A percentile compares a stretch with the other conserved stretches of the same genome.
These are phyloP conservation scores for Polia nebulosa DNA, from an alignment of 2,888 invertebrate genomes.

Conservation along the genomic window DNA sequence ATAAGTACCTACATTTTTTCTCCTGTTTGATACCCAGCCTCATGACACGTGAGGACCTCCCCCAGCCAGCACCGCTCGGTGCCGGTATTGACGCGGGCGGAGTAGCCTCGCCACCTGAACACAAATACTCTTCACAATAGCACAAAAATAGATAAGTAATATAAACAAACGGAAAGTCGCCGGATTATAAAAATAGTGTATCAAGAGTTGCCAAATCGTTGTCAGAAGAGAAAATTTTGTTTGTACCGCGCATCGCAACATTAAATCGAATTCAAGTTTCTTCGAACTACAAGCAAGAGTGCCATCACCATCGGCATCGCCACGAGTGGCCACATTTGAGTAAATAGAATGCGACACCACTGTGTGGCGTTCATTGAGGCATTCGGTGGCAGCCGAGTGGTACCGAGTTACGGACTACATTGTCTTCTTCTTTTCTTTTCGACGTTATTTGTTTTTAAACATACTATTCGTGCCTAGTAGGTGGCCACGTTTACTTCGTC, in stretches of 20 bases:
- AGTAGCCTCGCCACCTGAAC: constrained; percentile 22
- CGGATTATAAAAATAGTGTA: constrained; percentile 59
- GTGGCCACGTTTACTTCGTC: too few species aligned
- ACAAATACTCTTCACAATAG: constrained; percentile 39
- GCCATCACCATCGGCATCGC: background rate
- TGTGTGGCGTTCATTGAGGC: background rate
- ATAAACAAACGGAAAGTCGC: constrained; percentile 51
- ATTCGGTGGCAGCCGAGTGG: background rate
- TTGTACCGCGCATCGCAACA: constrained; percentile 14
- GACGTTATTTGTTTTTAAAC: too few species aligned
- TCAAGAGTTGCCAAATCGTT: constrained; percentile 59
- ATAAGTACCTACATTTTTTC: background rate
- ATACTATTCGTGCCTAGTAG: too few species aligned
- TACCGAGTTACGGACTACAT: too few species aligned
- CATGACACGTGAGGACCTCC: background rate
- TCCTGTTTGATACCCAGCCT: background rate
- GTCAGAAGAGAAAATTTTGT: constrained; percentile 19
- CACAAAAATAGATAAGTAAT: constrained; percentile 50
- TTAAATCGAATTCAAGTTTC: background rate
- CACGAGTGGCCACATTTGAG: background rate
- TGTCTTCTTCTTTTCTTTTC: too few species aligned
- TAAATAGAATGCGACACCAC: background rate
- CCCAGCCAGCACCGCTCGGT: background rate
- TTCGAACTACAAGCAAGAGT: background rate
- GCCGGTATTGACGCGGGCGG: background rate